phyloP scores from a whole-genome alignment of 1,140 invertebrate genomes.

The Meloidogyne hapla region DNA sequence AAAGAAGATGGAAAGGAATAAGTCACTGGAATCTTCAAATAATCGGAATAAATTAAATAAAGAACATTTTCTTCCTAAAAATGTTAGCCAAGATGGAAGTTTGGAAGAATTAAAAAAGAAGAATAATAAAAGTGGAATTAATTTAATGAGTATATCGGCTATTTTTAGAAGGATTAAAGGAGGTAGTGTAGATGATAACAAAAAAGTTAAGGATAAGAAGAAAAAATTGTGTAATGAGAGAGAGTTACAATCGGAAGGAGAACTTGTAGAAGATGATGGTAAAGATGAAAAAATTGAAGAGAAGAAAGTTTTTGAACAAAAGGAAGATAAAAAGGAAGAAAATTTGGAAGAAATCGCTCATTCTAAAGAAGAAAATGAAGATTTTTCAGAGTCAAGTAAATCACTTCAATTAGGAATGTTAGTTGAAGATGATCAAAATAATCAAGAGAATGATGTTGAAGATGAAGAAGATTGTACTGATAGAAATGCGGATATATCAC shows the following conservation, averaged over 20 bases:
- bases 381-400: not conserved
- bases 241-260: not conserved
- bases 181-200: not conserved
- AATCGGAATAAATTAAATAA: not conserved
- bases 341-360: not conserved
- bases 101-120: constrained; percentile 15
- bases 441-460: not conserved
- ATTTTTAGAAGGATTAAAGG: not conserved
- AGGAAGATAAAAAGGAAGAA: not conserved
- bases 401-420: no score
- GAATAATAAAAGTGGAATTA: constrained; percentile 19
- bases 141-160: not conserved
- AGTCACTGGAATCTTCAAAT: not conserved
- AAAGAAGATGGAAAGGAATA: not conserved
- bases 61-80: constrained; percentile 18
- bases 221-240: not conserved
- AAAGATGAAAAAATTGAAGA: not conserved
- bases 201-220: not conserved
- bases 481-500: not conserved
- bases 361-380: not conserved
- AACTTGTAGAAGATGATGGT: not conserved
- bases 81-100: constrained; percentile 17
- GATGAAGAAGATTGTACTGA: not conserved
- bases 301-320: not conserved
- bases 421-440: not conserved